A percentile compares a stretch with the other conserved stretches of the same genome.
These are phyloP conservation scores for Mirza zaza DNA, from an alignment of 2,113 vertebrate genomes.

Conservation along the genomic window DNA sequence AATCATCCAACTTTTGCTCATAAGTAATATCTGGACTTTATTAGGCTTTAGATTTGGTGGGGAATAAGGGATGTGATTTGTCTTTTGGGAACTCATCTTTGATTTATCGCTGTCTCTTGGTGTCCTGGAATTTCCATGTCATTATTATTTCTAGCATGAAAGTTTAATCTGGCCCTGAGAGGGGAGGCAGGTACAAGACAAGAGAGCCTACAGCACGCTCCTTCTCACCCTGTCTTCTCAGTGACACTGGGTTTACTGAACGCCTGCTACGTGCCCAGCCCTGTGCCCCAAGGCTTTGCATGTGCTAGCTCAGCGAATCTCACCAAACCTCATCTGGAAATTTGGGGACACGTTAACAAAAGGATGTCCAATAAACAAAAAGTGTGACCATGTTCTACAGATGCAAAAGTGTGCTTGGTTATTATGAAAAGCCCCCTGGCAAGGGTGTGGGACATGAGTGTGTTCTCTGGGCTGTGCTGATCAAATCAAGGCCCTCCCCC, in stretches of 20 bases:
- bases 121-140: neutral
- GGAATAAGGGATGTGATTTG: neutral
- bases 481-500: neutral
- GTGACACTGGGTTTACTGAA: neutral
- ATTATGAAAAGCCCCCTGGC: neutral
- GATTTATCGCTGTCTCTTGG: neutral
- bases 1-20: neutral
- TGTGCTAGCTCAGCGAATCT: neutral
- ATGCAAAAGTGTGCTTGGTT: neutral
- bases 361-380: neutral
- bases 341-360: neutral
- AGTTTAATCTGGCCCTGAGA: neutral
- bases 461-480: neutral
- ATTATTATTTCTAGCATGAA: neutral
- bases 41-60: neutral
- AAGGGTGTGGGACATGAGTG: neutral
- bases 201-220: fast-evolving
- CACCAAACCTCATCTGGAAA: neutral
- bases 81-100: neutral
- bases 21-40: neutral
- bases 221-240: neutral
- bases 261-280: fast-evolving
- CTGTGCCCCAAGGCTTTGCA: neutral
- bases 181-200: neutral
- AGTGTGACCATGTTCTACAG: neutral